phyloP scores from a whole-genome alignment of 2,888 invertebrate genomes.

The Molorchus minor region DNA sequence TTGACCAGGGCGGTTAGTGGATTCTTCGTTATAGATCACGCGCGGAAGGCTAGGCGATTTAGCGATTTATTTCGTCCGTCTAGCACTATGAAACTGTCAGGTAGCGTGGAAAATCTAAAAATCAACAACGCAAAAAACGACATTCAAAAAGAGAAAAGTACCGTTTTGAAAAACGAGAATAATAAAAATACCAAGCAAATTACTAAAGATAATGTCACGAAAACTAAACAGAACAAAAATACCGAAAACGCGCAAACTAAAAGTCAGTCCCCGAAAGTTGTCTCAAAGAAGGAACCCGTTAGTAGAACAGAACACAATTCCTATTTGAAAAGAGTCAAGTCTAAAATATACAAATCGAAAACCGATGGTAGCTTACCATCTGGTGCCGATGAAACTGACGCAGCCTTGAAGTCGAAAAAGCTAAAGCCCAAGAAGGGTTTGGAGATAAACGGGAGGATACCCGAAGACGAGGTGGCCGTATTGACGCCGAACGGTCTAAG shows the following conservation, averaged over 20 bases:
- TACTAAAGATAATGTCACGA: slow-evolving; percentile 30
- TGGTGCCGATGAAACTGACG: slow-evolving; percentile 50
- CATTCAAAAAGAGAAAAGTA: slow-evolving; percentile 44
- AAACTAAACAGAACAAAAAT: slow-evolving; percentile 29
- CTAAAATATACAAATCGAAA: slow-evolving; percentile 60
- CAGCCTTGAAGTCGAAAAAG: slow-evolving; percentile 50
- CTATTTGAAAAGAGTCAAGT: slow-evolving; percentile 60
- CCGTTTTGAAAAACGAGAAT: slow-evolving; percentile 28
- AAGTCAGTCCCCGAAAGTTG: slow-evolving; percentile 18
- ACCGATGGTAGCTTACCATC: slow-evolving; percentile 41
- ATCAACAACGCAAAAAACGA: slow-evolving; percentile 44
- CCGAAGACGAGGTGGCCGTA: slow-evolving; percentile 47
- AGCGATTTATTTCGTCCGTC: slow-evolving; percentile 57
- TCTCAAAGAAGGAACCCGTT: slow-evolving; percentile 27
- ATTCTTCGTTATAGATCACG: slow-evolving; percentile 51
- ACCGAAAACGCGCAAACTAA: slow-evolving; percentile 21
- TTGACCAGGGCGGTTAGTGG: slow-evolving; percentile 53
- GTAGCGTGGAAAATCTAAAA: slow-evolving; percentile 54
- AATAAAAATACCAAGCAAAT: slow-evolving; percentile 37
- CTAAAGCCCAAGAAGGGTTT: slow-evolving; percentile 41
- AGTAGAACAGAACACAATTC: slow-evolving; percentile 47
- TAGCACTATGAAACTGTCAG: slow-evolving; percentile 42
- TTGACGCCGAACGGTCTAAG: slow-evolving; percentile 41
- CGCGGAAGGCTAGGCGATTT: slow-evolving; percentile 53
- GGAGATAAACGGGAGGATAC: slow-evolving; percentile 41